These are phyloP conservation scores for Phoxinus dragarum DNA, from an alignment of 2,797 vertebrate species.

Conservation along the genomic window DNA sequence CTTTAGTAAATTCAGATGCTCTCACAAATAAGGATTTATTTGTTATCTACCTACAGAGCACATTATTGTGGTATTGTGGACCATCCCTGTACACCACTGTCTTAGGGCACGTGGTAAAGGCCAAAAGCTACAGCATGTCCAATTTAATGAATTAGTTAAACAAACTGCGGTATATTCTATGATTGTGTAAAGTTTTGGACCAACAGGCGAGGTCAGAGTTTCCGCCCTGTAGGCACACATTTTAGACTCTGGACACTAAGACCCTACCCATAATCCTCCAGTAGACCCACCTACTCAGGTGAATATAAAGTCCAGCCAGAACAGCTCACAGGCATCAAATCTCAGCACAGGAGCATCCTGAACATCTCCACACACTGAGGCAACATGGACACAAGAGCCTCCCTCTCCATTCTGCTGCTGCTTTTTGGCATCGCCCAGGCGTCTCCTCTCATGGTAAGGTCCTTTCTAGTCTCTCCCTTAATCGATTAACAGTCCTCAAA, in stretches of 20 bases:
- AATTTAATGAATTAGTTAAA: conserved; percentile 1
- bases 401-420: no score
- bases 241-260: neutral
- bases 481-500: conserved; percentile 13
- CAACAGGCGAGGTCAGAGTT: neutral
- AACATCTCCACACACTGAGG: no score
- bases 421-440: no score
- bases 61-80: neutral
- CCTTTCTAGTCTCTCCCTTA: neutral
- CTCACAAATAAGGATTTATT: no score
- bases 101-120: neutral
- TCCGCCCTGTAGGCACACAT: conserved; percentile 35
- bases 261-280: no score
- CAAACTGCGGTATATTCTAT: neutral
- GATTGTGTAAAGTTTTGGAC: neutral
- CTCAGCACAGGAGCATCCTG: no score
- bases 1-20: neutral
- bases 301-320: conserved; percentile 21
- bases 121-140: neutral
- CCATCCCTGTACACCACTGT: neutral
- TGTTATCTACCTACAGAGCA: neutral
- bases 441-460: conserved; percentile 23
- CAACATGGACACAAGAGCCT: no score
- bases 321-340: no score
- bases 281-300: no score